Conservation (phyloP, 2,113 vertebrate genomes). For the Tetrax tetrax region DNA sequence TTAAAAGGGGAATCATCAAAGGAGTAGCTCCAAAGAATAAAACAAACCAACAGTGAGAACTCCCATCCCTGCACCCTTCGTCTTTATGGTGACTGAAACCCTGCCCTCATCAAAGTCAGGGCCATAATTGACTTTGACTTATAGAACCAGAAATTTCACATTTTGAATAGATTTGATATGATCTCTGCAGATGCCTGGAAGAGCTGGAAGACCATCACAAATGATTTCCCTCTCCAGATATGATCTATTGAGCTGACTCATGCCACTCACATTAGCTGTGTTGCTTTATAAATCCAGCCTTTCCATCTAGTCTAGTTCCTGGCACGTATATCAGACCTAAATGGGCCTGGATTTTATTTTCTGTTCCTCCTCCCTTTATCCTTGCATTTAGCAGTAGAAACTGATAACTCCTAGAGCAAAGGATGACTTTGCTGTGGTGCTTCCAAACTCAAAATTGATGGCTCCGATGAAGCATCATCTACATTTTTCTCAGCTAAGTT, state of each 20-base stretch:
- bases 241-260: background rate
- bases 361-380: background rate
- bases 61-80: background rate
- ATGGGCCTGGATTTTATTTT: background rate
- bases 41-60: background rate
- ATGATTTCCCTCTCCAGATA: background rate
- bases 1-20: background rate
- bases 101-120: background rate
- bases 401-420: background rate
- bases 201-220: background rate
- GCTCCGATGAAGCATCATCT: background rate
- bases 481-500: background rate
- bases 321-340: background rate
- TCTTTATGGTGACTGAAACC: background rate
- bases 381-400: background rate
- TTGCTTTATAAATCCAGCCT: background rate
- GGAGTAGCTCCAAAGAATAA: background rate
- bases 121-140: background rate
- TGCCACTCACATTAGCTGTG: background rate
- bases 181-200: constrained; percentile 9
- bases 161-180: constrained; percentile 7
- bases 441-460: background rate
- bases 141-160: background rate
- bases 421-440: background rate
- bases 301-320: background rate